Base-by-base conservation (phyloP, 2,888 invertebrate genomes). In the Ligdia adustata region DNA sequence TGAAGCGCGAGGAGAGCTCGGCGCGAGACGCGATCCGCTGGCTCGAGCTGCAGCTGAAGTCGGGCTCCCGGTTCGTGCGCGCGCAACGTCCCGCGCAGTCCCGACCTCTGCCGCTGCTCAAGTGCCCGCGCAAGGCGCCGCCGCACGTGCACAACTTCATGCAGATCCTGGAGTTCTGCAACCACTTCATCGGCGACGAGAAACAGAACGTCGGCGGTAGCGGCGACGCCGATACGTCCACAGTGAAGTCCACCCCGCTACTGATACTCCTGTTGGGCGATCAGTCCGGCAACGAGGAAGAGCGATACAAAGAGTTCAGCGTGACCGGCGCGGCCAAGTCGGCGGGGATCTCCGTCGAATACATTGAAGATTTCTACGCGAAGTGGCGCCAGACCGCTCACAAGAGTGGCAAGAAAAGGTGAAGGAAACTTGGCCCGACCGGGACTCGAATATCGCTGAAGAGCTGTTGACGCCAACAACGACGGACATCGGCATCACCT, bases 11-110 rank as follows among this genome's bases (percentile, higher is more conserved):
- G 59, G 95, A 95, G 66, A 93, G 94, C 56, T 93, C 94, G 55
- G 98, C 97, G 0, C 92, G 98, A 38, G 97, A 98, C 75, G 97
- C 97, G 2, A 98, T 98, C 49, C 95, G 98, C 59, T 98, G 98
- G 98, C 88, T 98, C 55, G 98, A 98, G 82, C 90, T 92, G 22
- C 97, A 98, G 74, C 93, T 98, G 57, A 94, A 94, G 60, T 94
- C 94, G 55, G 98, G 98, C 6, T 97, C 97, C 64, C 92, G 97
- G 56, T 97, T 95, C 77, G 91, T 98, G 66, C 92, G 97, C 59
- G 95, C 97, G 0, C 98, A 98, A 82, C 93, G 97, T 12, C 93
- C 95, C 9, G 95, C 95, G 49, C 98, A 98, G 81, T 92, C 94
- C 14, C 90, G 94, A 34, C 91, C 95, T 1, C 84, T 96, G 15